A percentile compares a stretch with the other conserved stretches of the same genome.
Conservation (phyloP, 2,113 vertebrate species). For the Morone chrysops region DNA sequence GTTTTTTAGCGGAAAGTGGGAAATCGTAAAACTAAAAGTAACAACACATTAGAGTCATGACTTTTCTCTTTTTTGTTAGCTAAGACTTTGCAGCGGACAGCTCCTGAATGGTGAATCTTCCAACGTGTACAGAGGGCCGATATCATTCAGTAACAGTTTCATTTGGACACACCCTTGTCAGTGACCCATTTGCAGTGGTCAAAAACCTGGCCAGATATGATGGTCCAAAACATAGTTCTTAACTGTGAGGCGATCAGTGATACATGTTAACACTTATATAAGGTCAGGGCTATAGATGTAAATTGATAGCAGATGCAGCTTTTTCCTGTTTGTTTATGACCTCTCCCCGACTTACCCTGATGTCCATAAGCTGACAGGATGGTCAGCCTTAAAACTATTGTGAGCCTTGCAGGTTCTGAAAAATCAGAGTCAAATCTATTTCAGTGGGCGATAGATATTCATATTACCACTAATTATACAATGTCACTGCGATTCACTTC, state of each 20-base stretch:
- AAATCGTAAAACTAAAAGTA: neutral
- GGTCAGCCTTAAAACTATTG: neutral
- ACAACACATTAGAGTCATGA: neutral
- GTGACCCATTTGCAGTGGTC: neutral
- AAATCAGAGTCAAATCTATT: neutral
- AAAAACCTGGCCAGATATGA: neutral
- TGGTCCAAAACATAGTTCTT: neutral
- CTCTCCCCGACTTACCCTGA: neutral
- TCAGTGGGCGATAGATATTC: neutral
- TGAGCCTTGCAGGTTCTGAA: neutral
- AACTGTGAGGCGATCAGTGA: neutral
- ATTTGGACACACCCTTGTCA: neutral
- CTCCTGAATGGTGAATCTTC: neutral
- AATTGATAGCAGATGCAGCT: conserved; percentile 2
- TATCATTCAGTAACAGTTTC: neutral
- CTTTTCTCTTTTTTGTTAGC: neutral
- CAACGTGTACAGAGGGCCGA: neutral
- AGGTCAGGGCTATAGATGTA: neutral
- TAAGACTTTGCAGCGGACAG: neutral
- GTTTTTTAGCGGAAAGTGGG: neutral
- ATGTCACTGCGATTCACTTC: conserved; percentile 26
- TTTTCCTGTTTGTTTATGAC: neutral
- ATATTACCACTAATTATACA: neutral
- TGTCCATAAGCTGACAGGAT: neutral
- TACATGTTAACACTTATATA: neutral